These are phyloP conservation scores for Brachyalestes nurse DNA, from an alignment of 2,797 vertebrate species.

Conservation along the genomic window DNA sequence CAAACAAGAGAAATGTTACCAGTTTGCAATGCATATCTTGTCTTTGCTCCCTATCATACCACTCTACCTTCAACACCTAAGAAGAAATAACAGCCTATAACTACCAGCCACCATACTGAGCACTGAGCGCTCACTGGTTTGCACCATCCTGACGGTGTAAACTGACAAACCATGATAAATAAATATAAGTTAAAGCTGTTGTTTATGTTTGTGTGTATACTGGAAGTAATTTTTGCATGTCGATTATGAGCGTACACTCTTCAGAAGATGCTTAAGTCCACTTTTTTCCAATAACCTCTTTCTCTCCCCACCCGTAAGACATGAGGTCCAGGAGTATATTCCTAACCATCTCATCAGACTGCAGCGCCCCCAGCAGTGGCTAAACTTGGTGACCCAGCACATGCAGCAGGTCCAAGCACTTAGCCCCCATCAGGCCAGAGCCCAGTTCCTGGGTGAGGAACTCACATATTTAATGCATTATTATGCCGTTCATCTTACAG, in stretches of 20 bases:
- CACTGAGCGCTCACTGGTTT: too few relatives aligned
- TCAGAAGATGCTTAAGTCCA: not conserved
- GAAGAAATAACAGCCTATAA: too few relatives aligned
- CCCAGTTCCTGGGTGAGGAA: slow-evolving; percentile 92
- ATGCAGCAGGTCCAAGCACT: slow-evolving; percentile 90
- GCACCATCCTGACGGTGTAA: too few relatives aligned
- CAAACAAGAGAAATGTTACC: too few relatives aligned
- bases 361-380: slow-evolving; percentile 84
- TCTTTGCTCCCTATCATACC: too few relatives aligned
- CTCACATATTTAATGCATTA: not conserved
- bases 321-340: slow-evolving; percentile 89
- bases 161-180: too few relatives aligned
- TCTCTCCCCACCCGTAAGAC: slow-evolving; percentile 67
- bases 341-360: slow-evolving; percentile 84
- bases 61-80: too few relatives aligned
- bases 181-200: too few relatives aligned
- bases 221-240: not conserved
- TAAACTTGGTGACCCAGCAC: slow-evolving; percentile 87
- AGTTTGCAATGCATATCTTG: too few relatives aligned
- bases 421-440: slow-evolving; percentile 92
- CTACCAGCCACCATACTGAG: too few relatives aligned
- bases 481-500: not conserved
- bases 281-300: slow-evolving; percentile 1
- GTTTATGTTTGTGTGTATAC: not conserved
- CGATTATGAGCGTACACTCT: not conserved